A percentile compares a stretch with the other conserved stretches of the same genome.
Evolutionary conservation across 1,140 invertebrate genomes (phyloP).

Genomic region (Heliconius congener): DNA sequence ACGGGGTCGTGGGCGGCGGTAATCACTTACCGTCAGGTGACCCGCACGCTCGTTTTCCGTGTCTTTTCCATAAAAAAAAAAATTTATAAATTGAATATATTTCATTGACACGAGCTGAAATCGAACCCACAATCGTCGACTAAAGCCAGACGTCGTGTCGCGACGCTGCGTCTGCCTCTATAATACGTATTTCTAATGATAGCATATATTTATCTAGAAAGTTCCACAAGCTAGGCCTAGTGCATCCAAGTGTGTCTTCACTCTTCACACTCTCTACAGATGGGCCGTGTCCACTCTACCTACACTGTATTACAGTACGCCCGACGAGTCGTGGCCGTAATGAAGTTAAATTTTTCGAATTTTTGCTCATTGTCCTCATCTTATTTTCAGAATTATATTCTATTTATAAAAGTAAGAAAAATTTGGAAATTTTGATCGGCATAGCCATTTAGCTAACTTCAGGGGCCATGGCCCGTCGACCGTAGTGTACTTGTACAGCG

Average conservation of each 20-base stretch:
- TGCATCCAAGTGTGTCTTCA: constrained; percentile 18
- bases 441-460: no score
- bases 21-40: no score
- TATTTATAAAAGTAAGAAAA: no score
- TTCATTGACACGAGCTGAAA: not conserved
- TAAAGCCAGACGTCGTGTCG: not conserved
- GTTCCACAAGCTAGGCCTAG: not conserved
- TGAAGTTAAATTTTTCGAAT: no score
- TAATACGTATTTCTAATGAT: not conserved
- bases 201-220: not conserved
- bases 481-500: not conserved
- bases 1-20: no score
- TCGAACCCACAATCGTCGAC: not conserved
- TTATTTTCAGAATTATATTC: no score
- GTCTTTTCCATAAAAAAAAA: no score
- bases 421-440: no score
- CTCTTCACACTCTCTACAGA: constrained; percentile 28
- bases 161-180: not conserved
- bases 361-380: no score
- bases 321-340: no score
- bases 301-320: not conserved
- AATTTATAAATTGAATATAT: not conserved
- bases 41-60: no score
- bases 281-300: not conserved
- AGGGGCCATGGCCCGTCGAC: no score